Conservation (phyloP, 2,113 vertebrate genomes). For the Alligator sinensis region DNA sequence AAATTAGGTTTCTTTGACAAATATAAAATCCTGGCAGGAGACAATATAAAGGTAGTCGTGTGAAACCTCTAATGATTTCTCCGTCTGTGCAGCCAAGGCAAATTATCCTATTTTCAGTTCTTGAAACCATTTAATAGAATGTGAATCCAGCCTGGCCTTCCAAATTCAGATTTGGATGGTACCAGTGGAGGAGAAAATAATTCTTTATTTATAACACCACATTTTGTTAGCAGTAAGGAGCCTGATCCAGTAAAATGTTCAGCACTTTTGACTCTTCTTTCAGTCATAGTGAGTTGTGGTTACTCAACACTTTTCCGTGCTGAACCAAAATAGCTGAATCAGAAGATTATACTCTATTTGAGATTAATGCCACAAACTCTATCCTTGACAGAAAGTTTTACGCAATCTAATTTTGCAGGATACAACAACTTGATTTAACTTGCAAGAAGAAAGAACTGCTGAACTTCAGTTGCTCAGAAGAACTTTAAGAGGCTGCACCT, state of each 20-base stretch:
- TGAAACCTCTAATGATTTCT: slow-evolving; percentile 14
- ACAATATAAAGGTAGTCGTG: not conserved
- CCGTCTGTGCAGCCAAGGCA: not conserved
- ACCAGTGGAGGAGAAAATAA: slow-evolving; percentile 21
- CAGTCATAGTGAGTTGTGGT: slow-evolving; percentile 24
- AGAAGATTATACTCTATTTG: not conserved
- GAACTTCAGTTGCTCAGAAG: not conserved
- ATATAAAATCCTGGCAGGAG: slow-evolving; percentile 2
- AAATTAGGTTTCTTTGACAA: slow-evolving; percentile 31
- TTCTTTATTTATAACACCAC: not conserved
- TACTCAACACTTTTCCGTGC: slow-evolving; percentile 3
- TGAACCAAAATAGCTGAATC: not conserved
- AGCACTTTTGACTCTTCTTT: slow-evolving; percentile 16
- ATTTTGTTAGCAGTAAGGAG: not conserved
- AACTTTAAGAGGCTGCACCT: not conserved
- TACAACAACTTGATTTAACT: not conserved
- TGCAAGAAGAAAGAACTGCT: not conserved
- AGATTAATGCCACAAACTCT: not conserved
- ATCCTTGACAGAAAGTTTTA: not conserved
- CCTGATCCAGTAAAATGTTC: slow-evolving; percentile 1
- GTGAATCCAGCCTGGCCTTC: not conserved
- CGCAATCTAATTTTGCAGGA: not conserved
- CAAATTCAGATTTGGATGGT: slow-evolving; percentile 9
- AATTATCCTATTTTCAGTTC: not conserved
- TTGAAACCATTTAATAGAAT: slow-evolving; percentile 25